Evolutionary conservation across 2,113 vertebrate genomes (phyloP).

Genomic region (Salminus brasiliensis): DNA sequence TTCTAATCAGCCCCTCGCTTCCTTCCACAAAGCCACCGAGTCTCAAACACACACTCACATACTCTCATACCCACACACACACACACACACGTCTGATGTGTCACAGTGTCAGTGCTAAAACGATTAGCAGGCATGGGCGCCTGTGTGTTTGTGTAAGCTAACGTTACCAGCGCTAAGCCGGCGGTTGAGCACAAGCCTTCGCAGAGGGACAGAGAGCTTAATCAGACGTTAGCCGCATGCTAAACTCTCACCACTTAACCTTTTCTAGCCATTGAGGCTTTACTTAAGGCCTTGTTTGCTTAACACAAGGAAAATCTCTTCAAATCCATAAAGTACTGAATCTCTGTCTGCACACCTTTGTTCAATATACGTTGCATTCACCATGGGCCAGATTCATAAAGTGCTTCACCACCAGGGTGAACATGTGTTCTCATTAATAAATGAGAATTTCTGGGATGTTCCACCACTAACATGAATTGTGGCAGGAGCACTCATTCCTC

Average conservation of each 20-base stretch:
- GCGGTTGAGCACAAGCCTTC: constrained; percentile 16
- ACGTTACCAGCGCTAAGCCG: constrained; percentile 40
- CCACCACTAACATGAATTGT: no score
- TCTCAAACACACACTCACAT: constrained; percentile 21
- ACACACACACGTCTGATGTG: constrained; percentile 2
- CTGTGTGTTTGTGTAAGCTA: constrained; percentile 47
- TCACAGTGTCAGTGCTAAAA: constrained; percentile 36
- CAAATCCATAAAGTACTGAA: background rate
- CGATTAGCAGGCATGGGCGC: constrained; percentile 41
- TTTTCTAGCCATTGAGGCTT: constrained; percentile 4
- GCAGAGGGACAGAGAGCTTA: background rate
- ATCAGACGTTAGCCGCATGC: constrained; percentile 8
- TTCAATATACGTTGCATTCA: no score
- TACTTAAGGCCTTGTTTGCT: background rate
- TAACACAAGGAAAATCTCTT: background rate
- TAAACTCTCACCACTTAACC: constrained; percentile 27
- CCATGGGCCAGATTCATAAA: no score
- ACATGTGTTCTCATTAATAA: no score
- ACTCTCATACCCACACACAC: background rate
- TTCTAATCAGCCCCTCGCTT: constrained; percentile 7
- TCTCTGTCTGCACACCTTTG: background rate
- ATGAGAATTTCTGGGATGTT: no score
- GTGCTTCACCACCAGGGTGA: no score
- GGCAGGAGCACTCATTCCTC: no score
- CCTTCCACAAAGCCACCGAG: constrained; percentile 29